Evolutionary conservation across 2,888 invertebrate genomes (phyloP).

Genomic region (Mythimna loreyi): DNA sequence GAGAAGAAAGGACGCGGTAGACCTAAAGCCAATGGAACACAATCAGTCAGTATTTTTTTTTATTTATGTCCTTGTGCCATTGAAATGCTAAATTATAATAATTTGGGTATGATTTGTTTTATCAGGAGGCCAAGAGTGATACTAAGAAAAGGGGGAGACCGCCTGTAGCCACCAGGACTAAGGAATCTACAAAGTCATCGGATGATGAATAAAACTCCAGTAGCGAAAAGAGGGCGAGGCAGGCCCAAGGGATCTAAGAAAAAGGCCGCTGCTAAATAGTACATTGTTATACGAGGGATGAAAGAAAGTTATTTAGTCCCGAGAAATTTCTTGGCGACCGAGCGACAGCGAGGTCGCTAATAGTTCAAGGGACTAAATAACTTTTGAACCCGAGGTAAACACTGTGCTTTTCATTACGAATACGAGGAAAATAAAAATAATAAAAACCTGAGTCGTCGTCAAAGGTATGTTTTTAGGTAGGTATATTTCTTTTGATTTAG

Average conservation of each 20-base stretch:
- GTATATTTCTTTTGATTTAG: no score
- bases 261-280: constrained; percentile 86
- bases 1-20: constrained; percentile 90
- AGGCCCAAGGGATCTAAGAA: constrained; percentile 91
- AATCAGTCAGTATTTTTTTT: constrained; percentile 73
- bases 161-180: constrained; percentile 83
- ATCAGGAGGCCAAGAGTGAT: constrained; percentile 87
- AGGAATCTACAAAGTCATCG: constrained; percentile 89
- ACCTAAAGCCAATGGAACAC: constrained; percentile 89
- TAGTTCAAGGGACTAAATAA: no score
- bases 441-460: no score
- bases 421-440: no score
- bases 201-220: constrained; percentile 89
- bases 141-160: constrained; percentile 88
- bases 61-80: not conserved
- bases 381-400: no score
- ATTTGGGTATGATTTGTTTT: constrained; percentile 23
- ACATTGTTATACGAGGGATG: no score
- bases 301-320: no score
- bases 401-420: no score
- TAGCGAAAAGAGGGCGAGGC: constrained; percentile 90
- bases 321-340: no score
- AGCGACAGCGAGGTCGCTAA: no score
- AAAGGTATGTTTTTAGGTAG: no score
- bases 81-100: not conserved